These are phyloP conservation scores for Adela reaumurella DNA, from an alignment of 2,888 invertebrate genomes.

Conservation along the genomic window DNA sequence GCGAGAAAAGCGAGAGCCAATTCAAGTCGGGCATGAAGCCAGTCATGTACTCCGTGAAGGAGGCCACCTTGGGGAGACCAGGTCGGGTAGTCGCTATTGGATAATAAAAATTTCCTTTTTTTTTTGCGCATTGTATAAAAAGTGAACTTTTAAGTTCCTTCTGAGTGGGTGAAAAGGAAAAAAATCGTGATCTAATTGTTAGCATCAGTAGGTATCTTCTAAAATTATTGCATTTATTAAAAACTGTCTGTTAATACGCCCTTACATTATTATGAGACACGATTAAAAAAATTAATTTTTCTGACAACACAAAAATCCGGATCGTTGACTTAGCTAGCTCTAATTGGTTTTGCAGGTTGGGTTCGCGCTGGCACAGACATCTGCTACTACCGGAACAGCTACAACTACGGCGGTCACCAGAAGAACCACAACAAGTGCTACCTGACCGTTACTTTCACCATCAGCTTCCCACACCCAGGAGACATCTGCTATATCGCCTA, in stretches of 20 bases:
- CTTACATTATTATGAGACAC: too few relatives aligned
- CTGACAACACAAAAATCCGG: too few relatives aligned
- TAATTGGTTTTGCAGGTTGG: slow-evolving; percentile 62
- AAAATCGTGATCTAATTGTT: too few relatives aligned
- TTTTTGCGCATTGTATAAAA: too few relatives aligned
- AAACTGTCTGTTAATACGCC: too few relatives aligned
- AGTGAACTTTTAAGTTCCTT: too few relatives aligned
- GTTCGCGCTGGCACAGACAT: slow-evolving; percentile 69
- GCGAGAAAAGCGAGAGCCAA: slow-evolving; percentile 82
- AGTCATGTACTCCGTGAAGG: slow-evolving; percentile 77
- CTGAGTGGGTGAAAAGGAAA: too few relatives aligned
- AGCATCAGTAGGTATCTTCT: too few relatives aligned
- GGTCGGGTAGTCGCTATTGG: slow-evolving; percentile 35
- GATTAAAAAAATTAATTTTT: too few relatives aligned
- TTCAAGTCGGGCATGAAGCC: slow-evolving; percentile 90
- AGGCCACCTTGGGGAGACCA: slow-evolving; percentile 55
- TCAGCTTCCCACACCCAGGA: slow-evolving; percentile 68
- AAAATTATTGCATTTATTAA: too few relatives aligned
- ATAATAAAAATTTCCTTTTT: too few relatives aligned
- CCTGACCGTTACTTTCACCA: slow-evolving; percentile 74
- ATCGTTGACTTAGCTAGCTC: too few relatives aligned
- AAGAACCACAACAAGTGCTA: slow-evolving; percentile 59
- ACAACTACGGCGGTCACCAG: slow-evolving; percentile 55
- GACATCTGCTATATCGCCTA: slow-evolving; percentile 85
- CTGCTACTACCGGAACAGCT: slow-evolving; percentile 79